These are phyloP conservation scores for Salticus scenicus DNA, from an alignment of 2,888 invertebrate species.

Conservation along the genomic window DNA sequence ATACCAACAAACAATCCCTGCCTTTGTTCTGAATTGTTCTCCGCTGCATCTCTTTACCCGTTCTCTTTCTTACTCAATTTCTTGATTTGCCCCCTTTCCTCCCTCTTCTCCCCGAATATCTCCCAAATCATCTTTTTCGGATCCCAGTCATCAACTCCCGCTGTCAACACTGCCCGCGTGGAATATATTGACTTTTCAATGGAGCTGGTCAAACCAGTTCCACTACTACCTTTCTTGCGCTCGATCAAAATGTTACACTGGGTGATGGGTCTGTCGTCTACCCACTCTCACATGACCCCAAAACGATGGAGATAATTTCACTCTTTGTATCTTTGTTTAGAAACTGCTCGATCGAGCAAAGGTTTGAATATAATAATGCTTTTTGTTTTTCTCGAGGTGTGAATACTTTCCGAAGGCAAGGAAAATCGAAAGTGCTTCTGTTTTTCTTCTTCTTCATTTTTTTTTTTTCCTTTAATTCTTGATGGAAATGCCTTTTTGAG, in stretches of 20 bases:
- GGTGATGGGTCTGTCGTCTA: slow-evolving; percentile 27
- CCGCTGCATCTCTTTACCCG: too few species aligned
- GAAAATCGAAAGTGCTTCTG: slow-evolving; percentile 5
- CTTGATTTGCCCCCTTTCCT: neutral
- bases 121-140: neutral
- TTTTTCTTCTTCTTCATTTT: neutral
- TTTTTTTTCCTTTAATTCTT: neutral
- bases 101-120: neutral
- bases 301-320: slow-evolving; percentile 19
- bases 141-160: neutral
- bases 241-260: slow-evolving; percentile 35
- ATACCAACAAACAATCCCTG: too few species aligned
- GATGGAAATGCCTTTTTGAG: too few species aligned
- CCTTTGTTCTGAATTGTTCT: too few species aligned
- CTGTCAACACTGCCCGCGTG: slow-evolving; percentile 47
- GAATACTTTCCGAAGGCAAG: neutral
- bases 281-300: slow-evolving; percentile 15
- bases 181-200: slow-evolving; percentile 62
- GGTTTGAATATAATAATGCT: neutral
- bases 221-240: slow-evolving; percentile 22
- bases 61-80: neutral
- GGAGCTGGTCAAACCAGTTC: slow-evolving; percentile 59
- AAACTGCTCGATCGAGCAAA: neutral
- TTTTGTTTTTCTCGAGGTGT: neutral
- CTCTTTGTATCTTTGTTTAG: slow-evolving; percentile 5